Base-by-base conservation (phyloP, 2,797 vertebrate genomes). In the Buceros bicornis region DNA sequence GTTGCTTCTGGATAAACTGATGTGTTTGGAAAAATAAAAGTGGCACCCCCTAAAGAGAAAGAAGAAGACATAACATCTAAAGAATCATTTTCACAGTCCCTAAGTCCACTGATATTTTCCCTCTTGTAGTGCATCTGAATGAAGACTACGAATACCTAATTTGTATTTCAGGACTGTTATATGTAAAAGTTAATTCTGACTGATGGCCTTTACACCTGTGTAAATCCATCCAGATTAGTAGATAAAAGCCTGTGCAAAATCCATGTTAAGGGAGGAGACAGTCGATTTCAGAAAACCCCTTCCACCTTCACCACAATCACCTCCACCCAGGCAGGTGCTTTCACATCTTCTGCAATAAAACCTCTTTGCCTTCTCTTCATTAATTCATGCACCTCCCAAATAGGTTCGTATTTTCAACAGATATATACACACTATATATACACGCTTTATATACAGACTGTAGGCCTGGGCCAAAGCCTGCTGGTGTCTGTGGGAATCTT, bases 1-100 rank as follows among this genome's bases (percentile, higher is more conserved):
- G 98, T 97, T 77, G 98, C 96, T 96, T 99, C 98, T 67, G 98
- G 98, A 97, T 99, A 99, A 93, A 98, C 98, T 62, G 98, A 98
- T 94, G 98, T 97, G 90, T 99, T 99, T 95, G 99, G 99, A 82
- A 99, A 99, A 97, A 99, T 99, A 97, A 99, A 99, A 97, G 98
- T 98, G 93, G 98, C 98, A 87, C 98, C 98, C 98, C 99, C 98
- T 99, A 96, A 90, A 98, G 97, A 95, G 95, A 98, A 97, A 98
- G 95, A 97, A 97, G 91, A 95, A 97, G 80, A 98, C 86, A 98
- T 89, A 93, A 97, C 87, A 95, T 24, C 88, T 97, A 81, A 98
- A 93, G 93, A 95, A 94, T 96, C 83, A 89, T 84, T n/a, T 88
- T 69, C 92, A 89, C 58, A 83, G 29, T 14, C 42, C 71, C 28